These are phyloP conservation scores for Pseudomugil gertrudae DNA, from an alignment of 2,797 vertebrate species.

Conservation along the genomic window DNA sequence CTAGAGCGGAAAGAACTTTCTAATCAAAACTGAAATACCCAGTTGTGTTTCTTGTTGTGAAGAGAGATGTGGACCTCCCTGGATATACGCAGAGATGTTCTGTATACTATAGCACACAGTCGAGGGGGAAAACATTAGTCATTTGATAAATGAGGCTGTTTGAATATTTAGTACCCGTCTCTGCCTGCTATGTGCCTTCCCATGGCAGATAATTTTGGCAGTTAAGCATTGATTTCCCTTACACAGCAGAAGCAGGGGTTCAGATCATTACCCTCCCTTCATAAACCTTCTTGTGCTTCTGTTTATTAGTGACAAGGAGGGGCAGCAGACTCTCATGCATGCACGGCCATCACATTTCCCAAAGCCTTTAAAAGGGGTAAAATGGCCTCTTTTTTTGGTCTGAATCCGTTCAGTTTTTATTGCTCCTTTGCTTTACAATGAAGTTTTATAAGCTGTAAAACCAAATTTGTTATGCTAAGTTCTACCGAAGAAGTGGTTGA, in stretches of 20 bases:
- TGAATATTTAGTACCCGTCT: constrained; percentile 76
- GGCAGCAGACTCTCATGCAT: constrained; percentile 55
- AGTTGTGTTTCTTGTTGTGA: constrained; percentile 49
- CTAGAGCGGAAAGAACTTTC: constrained; percentile 19
- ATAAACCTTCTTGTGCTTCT: constrained; percentile 77
- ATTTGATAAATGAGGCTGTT: constrained; percentile 76
- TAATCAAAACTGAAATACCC: constrained; percentile 35
- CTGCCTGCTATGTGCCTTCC: constrained; percentile 66
- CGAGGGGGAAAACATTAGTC: constrained; percentile 65
- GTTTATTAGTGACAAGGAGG: constrained; percentile 77
- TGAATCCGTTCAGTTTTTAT: constrained; percentile 50
- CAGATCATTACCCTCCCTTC: constrained; percentile 79
- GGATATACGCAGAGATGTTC: constrained; percentile 38
- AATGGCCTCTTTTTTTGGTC: constrained; percentile 49
- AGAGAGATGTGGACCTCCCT: constrained; percentile 49
- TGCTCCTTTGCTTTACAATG: constrained; percentile 40
- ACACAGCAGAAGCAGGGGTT: constrained; percentile 76
- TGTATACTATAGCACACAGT: constrained; percentile 44
- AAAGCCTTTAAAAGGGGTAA: constrained; percentile 52
- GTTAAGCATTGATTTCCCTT: constrained; percentile 80
- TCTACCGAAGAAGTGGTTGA: constrained; percentile 32
- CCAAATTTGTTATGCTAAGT: constrained; percentile 52
- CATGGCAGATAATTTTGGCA: constrained; percentile 79
- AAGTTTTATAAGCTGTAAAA: constrained; percentile 54
- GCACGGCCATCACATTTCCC: constrained; percentile 46